Evolutionary conservation across 2,113 vertebrate species (phyloP).

Genomic region (Trogon melanurus): DNA sequence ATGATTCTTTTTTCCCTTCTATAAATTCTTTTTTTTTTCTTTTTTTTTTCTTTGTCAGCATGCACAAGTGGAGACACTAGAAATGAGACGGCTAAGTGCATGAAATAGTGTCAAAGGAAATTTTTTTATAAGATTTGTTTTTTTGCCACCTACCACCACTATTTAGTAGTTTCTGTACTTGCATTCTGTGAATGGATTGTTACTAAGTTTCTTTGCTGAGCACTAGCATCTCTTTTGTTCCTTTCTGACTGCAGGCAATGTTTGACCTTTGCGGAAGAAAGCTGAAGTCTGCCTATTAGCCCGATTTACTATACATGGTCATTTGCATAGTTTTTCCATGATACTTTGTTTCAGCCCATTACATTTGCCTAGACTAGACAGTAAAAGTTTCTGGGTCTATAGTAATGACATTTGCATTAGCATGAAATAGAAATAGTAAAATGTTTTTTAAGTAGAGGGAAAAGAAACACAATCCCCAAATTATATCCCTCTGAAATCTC

Average conservation of each 20-base stretch:
- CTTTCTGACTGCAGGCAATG: background rate
- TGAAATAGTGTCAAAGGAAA: background rate
- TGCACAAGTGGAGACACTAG: background rate
- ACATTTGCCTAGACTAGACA: constrained; percentile 32
- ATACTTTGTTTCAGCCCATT: constrained; percentile 72
- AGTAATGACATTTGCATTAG: constrained; percentile 26
- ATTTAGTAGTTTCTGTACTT: background rate
- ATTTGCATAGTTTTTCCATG: constrained; percentile 74
- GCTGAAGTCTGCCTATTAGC: constrained; percentile 54
- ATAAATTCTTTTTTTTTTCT: background rate
- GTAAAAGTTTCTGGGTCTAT: constrained; percentile 26
- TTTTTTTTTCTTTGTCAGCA: background rate
- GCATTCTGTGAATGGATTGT: fast-evolving
- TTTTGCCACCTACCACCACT: background rate
- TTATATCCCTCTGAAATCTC: background rate
- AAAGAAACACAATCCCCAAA: constrained; percentile 10
- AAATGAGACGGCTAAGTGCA: background rate
- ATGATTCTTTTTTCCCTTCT: background rate
- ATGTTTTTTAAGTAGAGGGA: constrained; percentile 10
- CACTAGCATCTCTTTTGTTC: too few species aligned
- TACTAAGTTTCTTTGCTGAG: background rate
- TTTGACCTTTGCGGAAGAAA: constrained; percentile 17
- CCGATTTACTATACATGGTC: constrained; percentile 54
- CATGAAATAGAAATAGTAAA: constrained; percentile 32
- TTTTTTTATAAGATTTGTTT: background rate